These are phyloP conservation scores for Dicrostonyx torquatus DNA, from an alignment of 2,797 vertebrate genomes.

Conservation along the genomic window DNA sequence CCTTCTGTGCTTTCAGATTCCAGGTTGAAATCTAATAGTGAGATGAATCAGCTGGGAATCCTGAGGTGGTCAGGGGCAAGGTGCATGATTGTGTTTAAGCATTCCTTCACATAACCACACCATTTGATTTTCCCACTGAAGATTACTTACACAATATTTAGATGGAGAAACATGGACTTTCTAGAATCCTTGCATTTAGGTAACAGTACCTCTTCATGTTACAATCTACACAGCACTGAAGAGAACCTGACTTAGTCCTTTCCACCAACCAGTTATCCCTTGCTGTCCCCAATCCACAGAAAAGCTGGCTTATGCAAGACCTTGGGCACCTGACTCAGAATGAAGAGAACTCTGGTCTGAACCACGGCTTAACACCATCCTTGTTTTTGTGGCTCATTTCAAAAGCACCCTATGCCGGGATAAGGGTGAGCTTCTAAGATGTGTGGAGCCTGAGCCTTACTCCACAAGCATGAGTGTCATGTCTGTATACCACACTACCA, in stretches of 20 bases:
- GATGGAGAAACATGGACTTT: slow-evolving; percentile 35
- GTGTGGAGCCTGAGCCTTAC: not conserved
- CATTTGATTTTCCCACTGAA: not conserved
- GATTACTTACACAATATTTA: slow-evolving; percentile 8
- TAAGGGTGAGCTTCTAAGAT: slow-evolving; percentile 7
- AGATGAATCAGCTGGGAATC: not conserved
- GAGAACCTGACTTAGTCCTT: slow-evolving; percentile 59
- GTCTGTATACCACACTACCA: not conserved
- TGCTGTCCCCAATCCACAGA: slow-evolving; percentile 19
- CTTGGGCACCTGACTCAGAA: not conserved
- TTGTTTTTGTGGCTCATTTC: slow-evolving; percentile 23
- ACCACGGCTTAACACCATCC: slow-evolving; percentile 4
- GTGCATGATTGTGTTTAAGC: not conserved
- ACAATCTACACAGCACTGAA: slow-evolving; percentile 31
- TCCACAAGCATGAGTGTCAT: not conserved
- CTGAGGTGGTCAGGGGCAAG: not conserved
- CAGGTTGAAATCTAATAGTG: not conserved
- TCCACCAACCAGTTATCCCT: slow-evolving; percentile 20
- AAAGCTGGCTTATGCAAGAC: slow-evolving; percentile 21
- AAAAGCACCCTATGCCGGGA: not conserved
- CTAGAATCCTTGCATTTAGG: slow-evolving; percentile 2
- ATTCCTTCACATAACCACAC: not conserved
- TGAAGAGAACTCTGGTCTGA: slow-evolving; percentile 30
- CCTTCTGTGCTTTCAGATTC: not conserved
- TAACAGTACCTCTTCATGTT: not conserved